Evolutionary conservation across 2,113 vertebrate species (phyloP).

Genomic region (Pseudorhombus dupliciocellatus): DNA sequence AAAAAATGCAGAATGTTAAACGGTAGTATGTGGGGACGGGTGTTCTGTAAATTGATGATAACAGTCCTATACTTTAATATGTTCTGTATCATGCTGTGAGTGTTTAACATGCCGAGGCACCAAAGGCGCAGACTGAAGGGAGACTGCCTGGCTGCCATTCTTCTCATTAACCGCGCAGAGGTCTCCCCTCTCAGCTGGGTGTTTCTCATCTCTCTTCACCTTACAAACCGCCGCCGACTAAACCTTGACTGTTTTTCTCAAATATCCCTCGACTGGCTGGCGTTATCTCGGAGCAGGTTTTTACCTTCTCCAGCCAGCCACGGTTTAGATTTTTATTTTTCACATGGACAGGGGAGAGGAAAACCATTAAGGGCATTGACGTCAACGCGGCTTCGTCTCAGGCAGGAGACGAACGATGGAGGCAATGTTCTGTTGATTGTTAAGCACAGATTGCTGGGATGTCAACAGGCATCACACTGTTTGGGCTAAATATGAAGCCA

Average conservation of each 20-base stretch:
- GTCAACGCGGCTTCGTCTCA: constrained; percentile 11
- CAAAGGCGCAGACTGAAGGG: constrained; percentile 79
- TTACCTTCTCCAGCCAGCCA: constrained; percentile 7
- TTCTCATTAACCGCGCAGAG: constrained; percentile 86
- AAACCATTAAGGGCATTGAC: constrained; percentile 12
- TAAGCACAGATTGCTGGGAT: constrained; percentile 68
- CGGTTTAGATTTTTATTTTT: not conserved
- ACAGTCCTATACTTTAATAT: constrained; percentile 81
- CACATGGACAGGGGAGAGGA: not conserved
- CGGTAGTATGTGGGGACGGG: constrained; percentile 66
- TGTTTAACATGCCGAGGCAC: constrained; percentile 89
- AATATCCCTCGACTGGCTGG: constrained; percentile 37
- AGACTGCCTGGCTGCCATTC: constrained; percentile 82
- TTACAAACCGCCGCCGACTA: constrained; percentile 38
- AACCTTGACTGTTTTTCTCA: constrained; percentile 55
- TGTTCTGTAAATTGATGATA: constrained; percentile 85
- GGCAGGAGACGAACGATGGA: constrained; percentile 18
- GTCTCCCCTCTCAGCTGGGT: constrained; percentile 81
- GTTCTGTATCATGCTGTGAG: constrained; percentile 87
- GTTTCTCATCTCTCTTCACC: constrained; percentile 64
- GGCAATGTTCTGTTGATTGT: constrained; percentile 53
- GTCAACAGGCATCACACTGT: constrained; percentile 65
- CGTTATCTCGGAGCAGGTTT: constrained; percentile 44
- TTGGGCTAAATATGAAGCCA: constrained; percentile 68
- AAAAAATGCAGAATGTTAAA: constrained; percentile 64